phyloP scores from a whole-genome alignment of 2,888 invertebrate species.

The Caenorhabditis macrosperma region DNA sequence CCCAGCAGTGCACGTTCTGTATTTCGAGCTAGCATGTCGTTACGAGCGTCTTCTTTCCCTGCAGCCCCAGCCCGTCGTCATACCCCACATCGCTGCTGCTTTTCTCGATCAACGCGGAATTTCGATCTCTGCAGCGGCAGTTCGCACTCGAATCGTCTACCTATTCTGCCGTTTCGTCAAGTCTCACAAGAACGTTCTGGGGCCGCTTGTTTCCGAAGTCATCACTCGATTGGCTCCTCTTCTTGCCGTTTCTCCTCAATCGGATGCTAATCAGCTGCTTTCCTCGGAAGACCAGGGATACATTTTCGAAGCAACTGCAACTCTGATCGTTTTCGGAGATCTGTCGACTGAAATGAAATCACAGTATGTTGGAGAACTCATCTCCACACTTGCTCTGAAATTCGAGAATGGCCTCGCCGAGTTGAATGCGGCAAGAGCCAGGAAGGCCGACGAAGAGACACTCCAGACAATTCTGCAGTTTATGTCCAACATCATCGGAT shows the following conservation, averaged over 20 bases:
- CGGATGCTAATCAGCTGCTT: slow-evolving; percentile 80
- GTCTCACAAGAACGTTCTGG: slow-evolving; percentile 82
- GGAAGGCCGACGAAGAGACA: slow-evolving; percentile 60
- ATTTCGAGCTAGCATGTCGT: slow-evolving; percentile 65
- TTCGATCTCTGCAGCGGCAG: slow-evolving; percentile 74
- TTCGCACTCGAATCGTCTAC: slow-evolving; percentile 83
- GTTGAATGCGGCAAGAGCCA: slow-evolving; percentile 53
- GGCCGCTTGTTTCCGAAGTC: slow-evolving; percentile 76
- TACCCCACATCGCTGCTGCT: slow-evolving; percentile 62
- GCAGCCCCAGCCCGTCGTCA: slow-evolving; percentile 45
- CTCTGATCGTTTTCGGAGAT: slow-evolving; percentile 83
- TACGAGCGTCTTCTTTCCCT: slow-evolving; percentile 62
- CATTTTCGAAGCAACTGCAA: slow-evolving; percentile 83
- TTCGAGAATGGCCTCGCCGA: slow-evolving; percentile 63
- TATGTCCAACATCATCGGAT: slow-evolving; percentile 82
- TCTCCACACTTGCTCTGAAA: slow-evolving; percentile 65
- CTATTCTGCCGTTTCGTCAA: slow-evolving; percentile 84
- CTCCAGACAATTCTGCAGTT: slow-evolving; percentile 80
- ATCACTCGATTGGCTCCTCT: slow-evolving; percentile 82
- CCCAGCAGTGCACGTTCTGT: slow-evolving; percentile 58
- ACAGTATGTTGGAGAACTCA: slow-evolving; percentile 69
- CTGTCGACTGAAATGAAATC: slow-evolving; percentile 80
- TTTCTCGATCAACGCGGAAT: slow-evolving; percentile 68
- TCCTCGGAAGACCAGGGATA: slow-evolving; percentile 83
- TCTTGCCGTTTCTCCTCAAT: slow-evolving; percentile 82